Evolutionary conservation across 1,140 invertebrate genomes (phyloP).

Genomic region (Diploscapter pachys): DNA sequence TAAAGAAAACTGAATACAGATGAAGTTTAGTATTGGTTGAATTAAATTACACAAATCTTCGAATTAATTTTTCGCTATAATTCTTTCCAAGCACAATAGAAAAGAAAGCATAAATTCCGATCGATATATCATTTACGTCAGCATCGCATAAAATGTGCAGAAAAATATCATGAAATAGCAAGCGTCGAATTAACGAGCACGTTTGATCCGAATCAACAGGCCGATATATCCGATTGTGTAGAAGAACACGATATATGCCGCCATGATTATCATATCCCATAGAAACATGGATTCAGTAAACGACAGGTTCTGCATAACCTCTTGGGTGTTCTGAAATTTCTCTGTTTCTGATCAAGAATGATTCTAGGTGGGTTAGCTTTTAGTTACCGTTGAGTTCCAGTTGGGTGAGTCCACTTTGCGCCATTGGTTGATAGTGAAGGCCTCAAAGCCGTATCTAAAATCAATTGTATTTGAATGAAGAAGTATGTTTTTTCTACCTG

Average conservation of each 20-base stretch:
- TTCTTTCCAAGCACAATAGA: no score
- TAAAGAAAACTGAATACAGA: no score
- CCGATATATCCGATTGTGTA: slow-evolving; percentile 52
- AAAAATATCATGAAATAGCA: no score
- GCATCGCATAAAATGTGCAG: no score
- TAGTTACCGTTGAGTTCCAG: background rate
- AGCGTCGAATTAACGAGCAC: slow-evolving; percentile 38
- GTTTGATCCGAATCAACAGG: slow-evolving; percentile 42
- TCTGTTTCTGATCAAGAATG: background rate
- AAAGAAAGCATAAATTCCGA: no score
- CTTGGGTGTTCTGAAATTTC: slow-evolving; percentile 15
- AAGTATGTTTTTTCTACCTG: slow-evolving; percentile 28
- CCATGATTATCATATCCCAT: slow-evolving; percentile 43
- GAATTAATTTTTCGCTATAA: no score
- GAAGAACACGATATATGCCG: slow-evolving; percentile 42
- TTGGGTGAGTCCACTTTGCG: slow-evolving; percentile 19
- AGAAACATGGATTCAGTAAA: slow-evolving; percentile 43
- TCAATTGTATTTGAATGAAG: slow-evolving; percentile 5
- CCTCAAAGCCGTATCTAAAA: slow-evolving; percentile 56
- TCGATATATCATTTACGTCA: no score
- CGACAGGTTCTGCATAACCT: slow-evolving; percentile 41
- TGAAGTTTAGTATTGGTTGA: no score
- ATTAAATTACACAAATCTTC: no score
- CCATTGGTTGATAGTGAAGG: slow-evolving; percentile 56
- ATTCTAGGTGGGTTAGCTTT: slow-evolving; percentile 5